Evolutionary conservation across 2,113 vertebrate genomes (phyloP).

Genomic region (Fregetta grallaria): DNA sequence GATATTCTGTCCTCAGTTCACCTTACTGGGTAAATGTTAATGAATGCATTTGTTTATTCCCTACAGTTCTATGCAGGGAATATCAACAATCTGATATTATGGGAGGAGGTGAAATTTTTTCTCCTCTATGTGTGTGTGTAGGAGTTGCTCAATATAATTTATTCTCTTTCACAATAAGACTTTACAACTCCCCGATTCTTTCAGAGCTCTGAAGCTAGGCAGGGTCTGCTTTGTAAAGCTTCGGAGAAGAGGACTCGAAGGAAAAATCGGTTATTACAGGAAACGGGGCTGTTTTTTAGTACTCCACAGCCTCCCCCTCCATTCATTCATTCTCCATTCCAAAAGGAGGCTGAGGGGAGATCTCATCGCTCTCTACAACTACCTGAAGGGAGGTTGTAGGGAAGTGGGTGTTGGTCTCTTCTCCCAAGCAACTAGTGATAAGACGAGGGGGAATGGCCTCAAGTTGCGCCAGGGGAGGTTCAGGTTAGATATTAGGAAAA

Average conservation of each 20-base stretch:
- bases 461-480: too few species aligned
- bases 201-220: background rate
- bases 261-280: slow-evolving; percentile 22
- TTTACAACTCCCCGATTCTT: background rate
- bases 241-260: background rate
- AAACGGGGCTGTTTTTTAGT: background rate
- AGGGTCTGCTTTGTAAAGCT: slow-evolving; percentile 12
- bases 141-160: slow-evolving; percentile 60
- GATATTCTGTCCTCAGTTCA: slow-evolving; percentile 71
- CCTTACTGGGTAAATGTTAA: slow-evolving; percentile 66
- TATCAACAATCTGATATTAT: slow-evolving; percentile 66
- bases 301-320: background rate
- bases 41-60: slow-evolving; percentile 65
- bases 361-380: too few species aligned
- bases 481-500: too few species aligned
- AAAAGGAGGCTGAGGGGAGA: too few species aligned
- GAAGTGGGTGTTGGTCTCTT: too few species aligned
- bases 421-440: too few species aligned
- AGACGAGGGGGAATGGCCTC: too few species aligned
- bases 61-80: slow-evolving; percentile 28
- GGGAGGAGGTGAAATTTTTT: slow-evolving; percentile 57
- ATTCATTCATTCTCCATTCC: too few species aligned
- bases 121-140: slow-evolving; percentile 31
- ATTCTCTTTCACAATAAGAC: slow-evolving; percentile 48
- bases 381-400: too few species aligned